Conservation (phyloP, 2,113 vertebrate species). For the Dascyllus trimaculatus region DNA sequence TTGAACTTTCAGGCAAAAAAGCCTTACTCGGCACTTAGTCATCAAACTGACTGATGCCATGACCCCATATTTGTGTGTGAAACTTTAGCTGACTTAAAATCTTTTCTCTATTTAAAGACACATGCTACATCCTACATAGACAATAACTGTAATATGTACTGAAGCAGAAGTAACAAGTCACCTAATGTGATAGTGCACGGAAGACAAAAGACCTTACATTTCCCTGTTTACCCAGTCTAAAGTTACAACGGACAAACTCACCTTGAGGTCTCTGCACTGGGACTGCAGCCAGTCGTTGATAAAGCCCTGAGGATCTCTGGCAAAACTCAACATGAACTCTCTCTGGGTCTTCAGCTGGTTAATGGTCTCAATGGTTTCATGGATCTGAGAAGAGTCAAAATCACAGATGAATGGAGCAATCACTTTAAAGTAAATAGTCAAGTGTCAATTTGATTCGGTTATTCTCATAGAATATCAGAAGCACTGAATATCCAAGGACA, state of each 20-base stretch:
- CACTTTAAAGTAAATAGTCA: neutral
- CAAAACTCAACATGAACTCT: slow-evolving; percentile 99
- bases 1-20: neutral
- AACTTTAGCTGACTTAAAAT: neutral
- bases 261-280: slow-evolving; percentile 98
- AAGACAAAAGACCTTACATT: neutral
- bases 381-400: slow-evolving; percentile 86
- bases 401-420: neutral
- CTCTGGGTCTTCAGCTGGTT: slow-evolving; percentile 99
- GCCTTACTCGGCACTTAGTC: neutral
- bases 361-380: slow-evolving; percentile 99
- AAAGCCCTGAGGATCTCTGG: slow-evolving; percentile 98
- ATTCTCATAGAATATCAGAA: neutral
- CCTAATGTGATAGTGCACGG: neutral
- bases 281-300: slow-evolving; percentile 99
- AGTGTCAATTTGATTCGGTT: neutral
- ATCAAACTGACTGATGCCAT: neutral
- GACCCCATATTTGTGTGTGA: neutral
- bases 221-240: neutral
- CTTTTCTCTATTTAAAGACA: neutral
- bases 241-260: slow-evolving; percentile 60
- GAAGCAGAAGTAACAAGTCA: neutral
- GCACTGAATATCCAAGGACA: neutral
- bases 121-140: neutral
- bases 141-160: neutral